Base-by-base conservation (phyloP, 1,140 invertebrate genomes). In the Episyrphus balteatus region DNA sequence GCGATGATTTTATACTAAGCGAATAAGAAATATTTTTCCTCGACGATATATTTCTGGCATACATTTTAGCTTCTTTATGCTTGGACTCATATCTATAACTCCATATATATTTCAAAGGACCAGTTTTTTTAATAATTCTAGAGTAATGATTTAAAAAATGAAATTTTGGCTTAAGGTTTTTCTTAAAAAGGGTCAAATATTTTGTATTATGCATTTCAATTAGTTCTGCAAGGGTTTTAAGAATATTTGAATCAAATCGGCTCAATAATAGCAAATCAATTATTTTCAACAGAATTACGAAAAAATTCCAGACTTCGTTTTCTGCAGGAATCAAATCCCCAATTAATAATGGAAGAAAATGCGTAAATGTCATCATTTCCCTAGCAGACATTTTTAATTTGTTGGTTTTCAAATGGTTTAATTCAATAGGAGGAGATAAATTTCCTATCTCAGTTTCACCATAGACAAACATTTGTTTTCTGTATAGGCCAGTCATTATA, bases 311-410 rank as follows among this genome's bases (percentile, higher is more conserved):
- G 33, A 51, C 19, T 47, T 37, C 13, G 47, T 67, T 49, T 49
- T 49, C 46, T 51, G 33, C 38, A n/a, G 56, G 55, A 26, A 61
- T 47, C 34, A 53, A 47, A 51, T 68, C 57, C 7, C 60, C 60
- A 26, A 61, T 50, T 39, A 63, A 33, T 17, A 65, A 55, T 17
- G 47, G 41, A 42, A 67, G 56, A 51, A 58, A 55, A 39, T 44
- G 41, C 12, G 61, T 38, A 30, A 63, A 54, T 42, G 47, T 46
- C 37, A 53, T 38, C 59, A 65, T 65, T 56, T 67, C 60, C 15
- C 56, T 52, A 12, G 58, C 52, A 17, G 55, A 54, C 19, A 58
- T 47, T 44, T 55, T 52, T 15, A 61, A 42, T 21, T 44, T 49
- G 42, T 55, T 50, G 3, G 49, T 48, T 49, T 55, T 58, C 15